Evolutionary conservation across 2,113 vertebrate genomes (phyloP), one percentile per base, ranked within the genome.

Genomic region (Lonchura striata): DNA sequence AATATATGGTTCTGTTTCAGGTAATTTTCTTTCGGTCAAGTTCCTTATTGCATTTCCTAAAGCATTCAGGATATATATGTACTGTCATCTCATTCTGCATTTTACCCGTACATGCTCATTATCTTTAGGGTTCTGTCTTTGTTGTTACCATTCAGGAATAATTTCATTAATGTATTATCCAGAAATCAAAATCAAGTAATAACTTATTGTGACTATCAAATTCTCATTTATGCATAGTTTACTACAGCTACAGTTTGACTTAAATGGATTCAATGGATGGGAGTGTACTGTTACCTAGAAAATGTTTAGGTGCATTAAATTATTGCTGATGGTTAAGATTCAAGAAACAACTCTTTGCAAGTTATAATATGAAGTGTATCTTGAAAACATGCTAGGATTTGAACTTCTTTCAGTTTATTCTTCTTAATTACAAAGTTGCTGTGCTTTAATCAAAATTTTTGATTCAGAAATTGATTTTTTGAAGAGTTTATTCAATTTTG

Each of bases 111-210:
- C 54, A 14, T 82, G 20, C 83, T 77, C 23, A 50, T 89, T 89
- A 54, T 75, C 60, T 82, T 56, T 56, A 76, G 30, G 79, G 33
- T 75, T 86, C 53, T 90, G 12, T 70, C 66, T 87, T 86, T 65
- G 12, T 93, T 78, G 11, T 92, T 54, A 66, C 82, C 82, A 64
- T 64, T 95, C 64, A 90, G 89, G 69, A 96, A 87, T 68, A 5
- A 60, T 61, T 79, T 89, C 12, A 33, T 81, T 83, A 81, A 8
- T 60, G 44, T 79, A 72, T 83, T 94, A 81, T 85, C 54, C 23
- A 74, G 54, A 95, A 94, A 37, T 87, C n/a, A 86, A 91, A 85
- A 41, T 28, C 35, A 96, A 82, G 44, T 57, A 83, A 23, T 70
- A 66, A 54, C n/a, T 22, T 53, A 27, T 24, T 78, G 13, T 83